These are phyloP conservation scores for Mesorhabditis belari DNA, from an alignment of 2,888 invertebrate genomes.

Conservation along the genomic window DNA sequence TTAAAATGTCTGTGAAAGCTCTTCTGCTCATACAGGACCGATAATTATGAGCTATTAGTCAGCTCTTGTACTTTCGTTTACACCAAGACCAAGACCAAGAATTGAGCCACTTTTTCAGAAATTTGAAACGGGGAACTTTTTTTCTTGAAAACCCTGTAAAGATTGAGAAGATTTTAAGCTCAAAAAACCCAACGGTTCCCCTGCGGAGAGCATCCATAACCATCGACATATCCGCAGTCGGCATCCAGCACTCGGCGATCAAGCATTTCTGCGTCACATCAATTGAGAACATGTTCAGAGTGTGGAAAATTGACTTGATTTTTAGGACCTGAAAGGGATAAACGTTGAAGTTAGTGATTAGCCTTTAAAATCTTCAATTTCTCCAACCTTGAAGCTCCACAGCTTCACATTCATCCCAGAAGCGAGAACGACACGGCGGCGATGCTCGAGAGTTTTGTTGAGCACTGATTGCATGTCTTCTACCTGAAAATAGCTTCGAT, in stretches of 20 bases:
- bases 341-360: neutral
- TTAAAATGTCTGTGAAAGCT: no score
- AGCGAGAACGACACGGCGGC: conserved; percentile 87
- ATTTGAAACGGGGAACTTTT: no score
- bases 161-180: neutral
- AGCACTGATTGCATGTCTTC: conserved; percentile 91
- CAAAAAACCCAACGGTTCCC: conserved; percentile 69
- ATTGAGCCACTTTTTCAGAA: no score
- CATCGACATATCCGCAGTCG: conserved; percentile 75
- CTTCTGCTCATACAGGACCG: no score
- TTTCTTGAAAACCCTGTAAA: no score
- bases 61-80: no score
- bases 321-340: conserved; percentile 67
- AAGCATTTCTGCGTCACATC: conserved; percentile 98
- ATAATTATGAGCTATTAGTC: no score
- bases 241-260: conserved; percentile 97
- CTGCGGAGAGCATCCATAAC: conserved; percentile 77
- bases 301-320: conserved; percentile 96
- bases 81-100: no score
- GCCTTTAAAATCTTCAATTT: neutral
- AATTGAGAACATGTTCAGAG: conserved; percentile 91
- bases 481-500: conserved; percentile 88
- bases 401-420: conserved; percentile 94
- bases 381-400: conserved; percentile 77
- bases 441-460: conserved; percentile 92